Base-by-base conservation (phyloP, 1,140 invertebrate species). In the Diprion similis region DNA sequence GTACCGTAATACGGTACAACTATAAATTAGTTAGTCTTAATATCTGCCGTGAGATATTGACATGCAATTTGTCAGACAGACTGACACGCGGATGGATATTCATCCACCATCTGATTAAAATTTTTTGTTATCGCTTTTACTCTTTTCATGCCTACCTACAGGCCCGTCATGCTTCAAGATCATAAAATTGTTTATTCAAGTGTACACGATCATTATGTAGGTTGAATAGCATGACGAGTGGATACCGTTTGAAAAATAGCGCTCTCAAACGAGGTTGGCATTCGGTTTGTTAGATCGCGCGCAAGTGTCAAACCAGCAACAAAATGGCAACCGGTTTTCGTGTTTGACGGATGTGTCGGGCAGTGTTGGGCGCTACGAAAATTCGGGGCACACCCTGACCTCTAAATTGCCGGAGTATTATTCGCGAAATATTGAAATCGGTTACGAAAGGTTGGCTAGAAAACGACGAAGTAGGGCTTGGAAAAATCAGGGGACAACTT, bases 291-390 rank as follows among this genome's bases (percentile, higher is more conserved):
- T 37, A 59, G 51, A 59, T 59, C 51, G 51, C 51, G 24, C 24
- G 51, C 51, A 59, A 59, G 51, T 59, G 11, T 59, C 51, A 59
- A 59, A 37, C 51, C 51, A 59, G 51, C 51, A 71, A 59, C 78
- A 83, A 83, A 73, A 83, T 83, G 82, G 82, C 81, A 74, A 76
- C 70, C 70, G 79, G 72, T 75, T 79, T 76, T 81, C 80, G 75
- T 76, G 78, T 82, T 82, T 82, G 80, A 81, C 80, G 80, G 78
- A 71, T 77, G 75, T 74, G 24, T 37, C 24, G 24, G 24, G 24
- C 24, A 37, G 24, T 65, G 80, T 81, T 78, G 80, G 71, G 77
- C 76, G 73, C 24, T 73, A 74, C 74, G 77, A 75, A 78, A 74
- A 80, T 77, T 76, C 75, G 72, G 77, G 80, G 77, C 77, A 78